Evolutionary conservation across 2,888 invertebrate species (phyloP).

Genomic region (Ichneumoninae sp.): DNA sequence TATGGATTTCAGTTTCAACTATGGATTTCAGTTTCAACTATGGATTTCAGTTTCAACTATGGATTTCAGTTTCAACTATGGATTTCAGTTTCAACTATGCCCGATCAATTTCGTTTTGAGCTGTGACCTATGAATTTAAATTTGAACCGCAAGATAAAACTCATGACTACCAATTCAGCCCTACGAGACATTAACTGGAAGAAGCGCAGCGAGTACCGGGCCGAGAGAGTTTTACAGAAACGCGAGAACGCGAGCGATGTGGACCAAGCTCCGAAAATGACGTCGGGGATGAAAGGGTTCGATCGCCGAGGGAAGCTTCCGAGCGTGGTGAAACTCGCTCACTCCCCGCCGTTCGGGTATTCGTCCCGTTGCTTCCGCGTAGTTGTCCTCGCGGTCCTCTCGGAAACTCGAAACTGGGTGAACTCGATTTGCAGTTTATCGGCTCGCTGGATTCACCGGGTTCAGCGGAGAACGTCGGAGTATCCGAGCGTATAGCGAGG

Average conservation of each 20-base stretch:
- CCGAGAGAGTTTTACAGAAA: not conserved
- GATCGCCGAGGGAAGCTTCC: conserved; percentile 14
- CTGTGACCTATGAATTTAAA: no score
- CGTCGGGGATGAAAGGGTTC: conserved; percentile 1
- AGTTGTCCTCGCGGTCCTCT: conserved; percentile 19
- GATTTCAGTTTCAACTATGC: no score
- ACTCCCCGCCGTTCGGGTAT: conserved; percentile 13
- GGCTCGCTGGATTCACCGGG: conserved; percentile 41
- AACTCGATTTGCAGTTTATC: conserved; percentile 51
- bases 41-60: no score
- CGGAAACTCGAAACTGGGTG: conserved; percentile 50
- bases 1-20: no score
- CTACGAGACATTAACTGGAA: not conserved
- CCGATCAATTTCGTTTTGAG: no score
- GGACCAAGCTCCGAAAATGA: conserved; percentile 2
- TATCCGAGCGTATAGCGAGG: not conserved
- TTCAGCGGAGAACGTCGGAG: conserved; percentile 12
- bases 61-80: no score
- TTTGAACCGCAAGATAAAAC: no score
- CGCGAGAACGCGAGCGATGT: not conserved
- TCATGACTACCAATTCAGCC: no score
- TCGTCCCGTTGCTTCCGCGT: not conserved
- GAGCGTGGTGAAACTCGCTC: conserved; percentile 26
- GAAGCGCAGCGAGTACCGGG: not conserved
- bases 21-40: no score